Evolutionary conservation across 2,888 invertebrate species (phyloP).

Genomic region (Gari tellinella): DNA sequence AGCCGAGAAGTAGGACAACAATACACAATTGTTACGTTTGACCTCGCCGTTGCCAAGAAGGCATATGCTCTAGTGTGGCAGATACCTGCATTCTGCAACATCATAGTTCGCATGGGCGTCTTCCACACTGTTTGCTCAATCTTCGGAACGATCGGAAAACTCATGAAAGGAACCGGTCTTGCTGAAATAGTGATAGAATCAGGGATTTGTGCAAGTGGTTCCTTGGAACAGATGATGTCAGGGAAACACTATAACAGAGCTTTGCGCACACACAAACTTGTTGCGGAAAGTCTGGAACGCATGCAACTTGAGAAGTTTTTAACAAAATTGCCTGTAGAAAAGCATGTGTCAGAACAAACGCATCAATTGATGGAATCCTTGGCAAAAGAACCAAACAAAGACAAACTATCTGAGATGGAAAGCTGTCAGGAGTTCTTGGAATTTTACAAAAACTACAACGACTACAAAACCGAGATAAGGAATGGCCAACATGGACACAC

Average conservation of each 20-base stretch:
- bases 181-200: conserved; percentile 26
- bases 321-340: background rate
- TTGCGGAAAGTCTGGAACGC: conserved; percentile 27
- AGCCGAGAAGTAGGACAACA: no score
- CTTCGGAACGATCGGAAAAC: no score
- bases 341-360: background rate
- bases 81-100: no score
- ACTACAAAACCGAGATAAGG: conserved; percentile 25
- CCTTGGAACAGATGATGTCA: conserved; percentile 34
- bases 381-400: conserved; percentile 3
- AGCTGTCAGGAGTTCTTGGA: conserved; percentile 3
- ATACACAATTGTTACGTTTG: no score
- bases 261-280: conserved; percentile 25
- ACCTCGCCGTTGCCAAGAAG: no score
- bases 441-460: conserved; percentile 14
- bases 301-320: conserved; percentile 15
- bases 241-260: conserved; percentile 47
- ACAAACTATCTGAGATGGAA: background rate
- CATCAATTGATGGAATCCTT: background rate
- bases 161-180: conserved; percentile 39
- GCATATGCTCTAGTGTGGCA: no score
- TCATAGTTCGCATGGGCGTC: background rate
- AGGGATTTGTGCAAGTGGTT: conserved; percentile 37
- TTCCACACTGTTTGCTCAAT: no score
- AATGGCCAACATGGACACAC: conserved; percentile 34